Evolutionary conservation across 2,797 vertebrate genomes (phyloP), one percentile per base, ranked within the genome.

Genomic region (Propithecus deckenii): DNA sequence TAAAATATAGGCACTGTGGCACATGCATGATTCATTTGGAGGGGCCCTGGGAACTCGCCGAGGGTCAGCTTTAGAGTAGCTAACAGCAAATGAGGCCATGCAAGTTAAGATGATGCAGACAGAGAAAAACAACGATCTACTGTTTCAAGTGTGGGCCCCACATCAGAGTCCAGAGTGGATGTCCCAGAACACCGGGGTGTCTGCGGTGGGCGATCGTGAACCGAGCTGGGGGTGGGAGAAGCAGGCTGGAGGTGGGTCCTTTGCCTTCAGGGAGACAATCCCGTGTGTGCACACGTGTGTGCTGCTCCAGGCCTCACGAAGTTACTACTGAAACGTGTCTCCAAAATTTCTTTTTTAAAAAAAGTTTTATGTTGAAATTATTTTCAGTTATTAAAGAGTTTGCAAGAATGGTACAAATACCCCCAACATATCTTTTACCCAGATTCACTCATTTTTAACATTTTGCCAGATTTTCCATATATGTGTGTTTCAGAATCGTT

Each of bases 201-300:
- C 22, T 8, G 4, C 20, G 0, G 9, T 0, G 10, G 12, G 32
- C 14, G 15, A 22, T 28, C 30, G 0, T 5, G 30, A 35, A 20
- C 65, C 10, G 2, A 1, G 1, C 11, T 22, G 30, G 30, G 41
- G 41, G 5, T 2, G 5, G 4, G 12, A 52, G 3, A 2, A 20
- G 52, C 4, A 0, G 25, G 13, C 67, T 11, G 17, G 23, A 48
- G 6, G 5, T 0, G 8, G 6, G 15, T 8, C 41, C 1, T 0
- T 10, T 23, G 13, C 46, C 52, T 20, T 8, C 38, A 9, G 20
- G 71, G 28, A 23, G 2, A 50, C 28, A 22, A 13, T 3, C 30
- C 3, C 15, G 2, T 41, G 8, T 30, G 43, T 41, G 28, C 20
- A 4, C 46, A 5, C 9, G 3, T 14, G n/a, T 22, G 23, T 38